Percentiles rank a stretch among this genome's conserved stretches.
These are phyloP conservation scores for Leptogaster cylindrica DNA, from an alignment of 2,888 invertebrate genomes.

Conservation along the genomic window DNA sequence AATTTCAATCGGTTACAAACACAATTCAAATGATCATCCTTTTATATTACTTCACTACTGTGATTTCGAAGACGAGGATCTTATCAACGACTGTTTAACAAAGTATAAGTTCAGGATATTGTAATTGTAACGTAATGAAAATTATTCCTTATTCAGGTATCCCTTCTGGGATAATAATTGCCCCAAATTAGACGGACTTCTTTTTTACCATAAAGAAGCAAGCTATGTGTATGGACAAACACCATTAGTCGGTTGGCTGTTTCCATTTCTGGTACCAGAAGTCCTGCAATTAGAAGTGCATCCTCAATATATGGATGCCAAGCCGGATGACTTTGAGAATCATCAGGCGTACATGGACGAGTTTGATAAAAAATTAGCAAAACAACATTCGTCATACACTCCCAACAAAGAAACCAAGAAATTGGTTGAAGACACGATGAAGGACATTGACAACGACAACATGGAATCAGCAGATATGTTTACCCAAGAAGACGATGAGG, in stretches of 20 bases:
- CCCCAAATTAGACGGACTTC: conserved; percentile 78
- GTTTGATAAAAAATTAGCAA: conserved; percentile 25
- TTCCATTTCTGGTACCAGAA: conserved; percentile 86
- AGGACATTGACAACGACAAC: too few relatives aligned
- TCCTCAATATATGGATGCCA: conserved; percentile 16
- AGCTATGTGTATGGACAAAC: conserved; percentile 81
- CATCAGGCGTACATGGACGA: conserved; percentile 30
- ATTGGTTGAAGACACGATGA: too few relatives aligned
- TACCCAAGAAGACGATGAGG: too few relatives aligned
- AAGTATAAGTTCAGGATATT: background rate
- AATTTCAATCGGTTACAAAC: conserved; percentile 47
- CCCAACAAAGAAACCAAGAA: too few relatives aligned
- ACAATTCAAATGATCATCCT: conserved; percentile 50
- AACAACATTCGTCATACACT: too few relatives aligned
- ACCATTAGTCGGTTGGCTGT: conserved; percentile 92
- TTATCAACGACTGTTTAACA: conserved; percentile 51
- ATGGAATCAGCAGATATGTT: too few relatives aligned
- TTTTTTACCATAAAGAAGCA: conserved; percentile 88
- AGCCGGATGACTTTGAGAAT: conserved; percentile 35
- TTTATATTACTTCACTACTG: conserved; percentile 52
- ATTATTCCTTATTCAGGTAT: conserved; percentile 44
- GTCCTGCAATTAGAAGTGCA: conserved; percentile 57
- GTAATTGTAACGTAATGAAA: background rate
- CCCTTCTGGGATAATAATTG: conserved; percentile 57
- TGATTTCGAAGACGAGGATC: conserved; percentile 54